These are phyloP conservation scores for Xiphophorus couchianus DNA, from an alignment of 2,113 vertebrate genomes.

Conservation along the genomic window DNA sequence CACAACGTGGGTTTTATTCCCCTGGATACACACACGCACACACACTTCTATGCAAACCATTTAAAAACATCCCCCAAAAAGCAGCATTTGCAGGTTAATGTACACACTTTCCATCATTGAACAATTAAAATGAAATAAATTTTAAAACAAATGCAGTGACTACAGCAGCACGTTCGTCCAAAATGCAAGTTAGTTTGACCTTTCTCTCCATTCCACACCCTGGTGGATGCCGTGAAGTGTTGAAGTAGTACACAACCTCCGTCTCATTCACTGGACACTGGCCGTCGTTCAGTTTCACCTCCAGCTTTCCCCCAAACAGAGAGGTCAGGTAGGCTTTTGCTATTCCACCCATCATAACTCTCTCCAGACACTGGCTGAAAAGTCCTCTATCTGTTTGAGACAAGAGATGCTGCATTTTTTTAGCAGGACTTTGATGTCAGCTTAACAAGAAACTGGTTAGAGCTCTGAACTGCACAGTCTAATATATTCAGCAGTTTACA, in stretches of 20 bases:
- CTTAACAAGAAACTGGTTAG: neutral
- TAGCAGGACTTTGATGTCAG: neutral
- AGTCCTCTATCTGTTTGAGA: slow-evolving; percentile 69
- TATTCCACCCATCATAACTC: slow-evolving; percentile 62
- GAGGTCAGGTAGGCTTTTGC: slow-evolving; percentile 68
- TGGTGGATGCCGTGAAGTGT: slow-evolving; percentile 16
- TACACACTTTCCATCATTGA: neutral
- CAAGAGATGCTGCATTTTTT: neutral
- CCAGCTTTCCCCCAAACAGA: slow-evolving; percentile 45
- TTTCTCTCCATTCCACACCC: slow-evolving; percentile 67
- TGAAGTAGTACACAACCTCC: slow-evolving; percentile 53
- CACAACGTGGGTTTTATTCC: slow-evolving; percentile 69
- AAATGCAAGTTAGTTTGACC: slow-evolving; percentile 37
- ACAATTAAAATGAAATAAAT: neutral
- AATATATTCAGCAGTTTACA: too few species aligned
- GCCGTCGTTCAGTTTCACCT: slow-evolving; percentile 71
- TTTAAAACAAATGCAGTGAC: too few species aligned
- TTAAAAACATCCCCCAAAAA: neutral
- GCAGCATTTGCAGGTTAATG: neutral
- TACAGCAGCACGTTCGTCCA: too few species aligned
- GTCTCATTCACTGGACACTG: slow-evolving; percentile 59
- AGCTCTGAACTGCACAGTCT: accelerated
- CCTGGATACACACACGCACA: slow-evolving; percentile 27
- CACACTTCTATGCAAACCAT: too few species aligned
- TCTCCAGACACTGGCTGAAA: slow-evolving; percentile 68